Base-by-base conservation (phyloP, 1,140 invertebrate genomes). In the Physella acuta region DNA sequence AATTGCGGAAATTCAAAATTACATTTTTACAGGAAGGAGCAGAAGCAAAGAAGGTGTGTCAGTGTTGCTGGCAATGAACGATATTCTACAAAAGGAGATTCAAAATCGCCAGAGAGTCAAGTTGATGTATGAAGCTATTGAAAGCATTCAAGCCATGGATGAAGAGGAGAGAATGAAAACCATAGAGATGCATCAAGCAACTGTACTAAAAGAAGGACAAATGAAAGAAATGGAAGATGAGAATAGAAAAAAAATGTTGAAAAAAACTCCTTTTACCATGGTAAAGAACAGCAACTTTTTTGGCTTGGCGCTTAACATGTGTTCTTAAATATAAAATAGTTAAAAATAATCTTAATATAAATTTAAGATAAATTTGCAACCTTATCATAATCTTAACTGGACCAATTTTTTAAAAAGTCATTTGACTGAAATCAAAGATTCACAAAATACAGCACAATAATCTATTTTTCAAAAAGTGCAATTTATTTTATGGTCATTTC, bases 11-110 rank as follows among this genome's bases (percentile, higher is more conserved):
- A n/a, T n/a, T n/a, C n/a, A n/a, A n/a, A n/a, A n/a, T n/a, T n/a
- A n/a, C n/a, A n/a, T n/a, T n/a, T n/a, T n/a, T n/a, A n/a, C 53
- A 75, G 73, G 73, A 33, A 26, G 73, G 53, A 71, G 69, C 53
- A 60, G 73, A 30, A 66, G 61, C 30, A 30, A 34, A 26, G 73
- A 68, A 24, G 73, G 71, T 17, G 33, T 55, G n/a, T 73, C 73
- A 8, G 36, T 73, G 30, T 31, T 75, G 39, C 24, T 75, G 56
- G 73, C 63, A 17, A 69, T 58, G 49, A 52, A 56, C 20, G 20
- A 56, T 5, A 60, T 75, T 4, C 36, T 59, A 20, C 37, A 61
- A 52, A 68, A 68, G 31, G 73, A 72, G 51, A 51, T 28, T 8
- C n/a, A 70, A 16, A 75, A 75, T 55, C 61, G 28, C 30, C 4